These are phyloP conservation scores for Mesodorylaimus sp. DNA, from an alignment of 2,888 invertebrate species.

Conservation along the genomic window DNA sequence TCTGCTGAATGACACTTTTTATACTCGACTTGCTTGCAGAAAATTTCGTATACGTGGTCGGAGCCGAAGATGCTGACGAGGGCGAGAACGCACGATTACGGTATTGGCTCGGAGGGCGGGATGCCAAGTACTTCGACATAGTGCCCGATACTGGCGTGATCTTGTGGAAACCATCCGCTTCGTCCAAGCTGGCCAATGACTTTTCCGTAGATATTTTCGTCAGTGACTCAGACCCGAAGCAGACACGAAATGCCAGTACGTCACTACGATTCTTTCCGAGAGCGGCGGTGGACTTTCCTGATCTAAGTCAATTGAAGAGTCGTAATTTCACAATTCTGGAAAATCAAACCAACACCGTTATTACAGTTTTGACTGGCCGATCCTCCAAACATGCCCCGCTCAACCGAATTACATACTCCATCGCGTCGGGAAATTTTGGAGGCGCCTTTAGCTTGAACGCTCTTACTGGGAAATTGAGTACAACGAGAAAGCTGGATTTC, in stretches of 20 bases:
- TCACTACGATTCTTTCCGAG: too few species aligned
- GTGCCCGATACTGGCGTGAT: constrained; percentile 59
- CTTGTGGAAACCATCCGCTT: too few species aligned
- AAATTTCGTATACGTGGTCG: neutral
- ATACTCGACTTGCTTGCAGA: constrained; percentile 1
- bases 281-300: too few species aligned
- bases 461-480: neutral
- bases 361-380: neutral
- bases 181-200: too few species aligned
- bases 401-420: constrained; percentile 6
- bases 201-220: too few species aligned
- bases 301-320: too few species aligned
- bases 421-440: constrained; percentile 3
- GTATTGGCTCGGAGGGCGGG: constrained; percentile 38
- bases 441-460: constrained; percentile 3
- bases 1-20: neutral
- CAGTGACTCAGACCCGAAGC: too few species aligned
- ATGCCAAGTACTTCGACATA: constrained; percentile 43
- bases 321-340: constrained; percentile 4
- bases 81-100: constrained; percentile 71
- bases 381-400: neutral
- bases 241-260: too few species aligned
- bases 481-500: constrained; percentile 45
- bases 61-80: constrained; percentile 65
- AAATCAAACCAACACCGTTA: neutral